Conservation (phyloP, 1,140 invertebrate species). For the Micrasema minimum region DNA sequence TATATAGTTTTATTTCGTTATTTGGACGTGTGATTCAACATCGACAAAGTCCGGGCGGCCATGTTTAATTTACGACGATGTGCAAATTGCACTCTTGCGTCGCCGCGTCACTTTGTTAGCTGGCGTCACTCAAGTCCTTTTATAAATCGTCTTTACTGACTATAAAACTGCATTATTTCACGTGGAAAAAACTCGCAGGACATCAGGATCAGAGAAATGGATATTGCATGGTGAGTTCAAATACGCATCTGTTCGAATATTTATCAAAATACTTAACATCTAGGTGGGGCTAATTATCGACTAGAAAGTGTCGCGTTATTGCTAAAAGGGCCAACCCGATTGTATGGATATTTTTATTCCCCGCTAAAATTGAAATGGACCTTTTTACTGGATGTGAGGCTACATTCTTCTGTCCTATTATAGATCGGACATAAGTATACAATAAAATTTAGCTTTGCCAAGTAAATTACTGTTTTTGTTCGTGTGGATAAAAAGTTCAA, state of each 20-base stretch:
- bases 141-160: slow-evolving; percentile 25
- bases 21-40: background rate
- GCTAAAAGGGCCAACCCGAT: background rate
- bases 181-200: slow-evolving; percentile 1
- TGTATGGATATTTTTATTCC: too few relatives aligned
- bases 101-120: slow-evolving; percentile 37
- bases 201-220: background rate
- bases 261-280: slow-evolving; percentile 16
- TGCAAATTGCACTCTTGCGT: slow-evolving; percentile 31
- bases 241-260: slow-evolving; percentile 4
- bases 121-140: slow-evolving; percentile 7
- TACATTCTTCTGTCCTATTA: slow-evolving; percentile 35
- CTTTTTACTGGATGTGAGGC: slow-evolving; percentile 17
- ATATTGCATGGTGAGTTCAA: slow-evolving; percentile 29
- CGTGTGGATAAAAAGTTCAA: slow-evolving; percentile 26
- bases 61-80: slow-evolving; percentile 29
- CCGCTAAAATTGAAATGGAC: too few relatives aligned
- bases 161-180: slow-evolving; percentile 9
- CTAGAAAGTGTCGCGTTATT: slow-evolving; percentile 20
- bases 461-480: slow-evolving; percentile 34
- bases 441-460: slow-evolving; percentile 34
- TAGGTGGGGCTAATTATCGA: slow-evolving; percentile 36
- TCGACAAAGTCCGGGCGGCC: slow-evolving; percentile 20
- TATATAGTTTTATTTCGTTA: too few relatives aligned
- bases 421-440: slow-evolving; percentile 35